Conservation (phyloP, 92 coral and sea anemone genomes). For the Epizoanthus illoricatus region DNA sequence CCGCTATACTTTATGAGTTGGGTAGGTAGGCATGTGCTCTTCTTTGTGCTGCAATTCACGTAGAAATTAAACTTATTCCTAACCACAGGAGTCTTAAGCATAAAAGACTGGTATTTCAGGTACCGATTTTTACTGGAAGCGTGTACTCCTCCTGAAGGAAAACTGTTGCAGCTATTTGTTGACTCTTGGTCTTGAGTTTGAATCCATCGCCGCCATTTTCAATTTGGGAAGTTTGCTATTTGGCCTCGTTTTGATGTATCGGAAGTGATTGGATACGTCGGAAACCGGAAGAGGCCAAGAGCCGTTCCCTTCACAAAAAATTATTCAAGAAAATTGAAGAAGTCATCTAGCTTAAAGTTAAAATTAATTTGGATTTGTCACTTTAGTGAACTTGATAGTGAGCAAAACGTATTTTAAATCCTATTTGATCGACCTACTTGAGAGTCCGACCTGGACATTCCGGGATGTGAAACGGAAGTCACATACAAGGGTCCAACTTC, state of each 20-base stretch:
- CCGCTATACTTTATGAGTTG: not conserved
- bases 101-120: not conserved
- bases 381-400: too few relatives aligned
- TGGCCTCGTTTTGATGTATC: slow-evolving; percentile 34
- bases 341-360: too few relatives aligned
- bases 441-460: too few relatives aligned
- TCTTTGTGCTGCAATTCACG: not conserved
- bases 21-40: not conserved
- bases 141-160: not conserved
- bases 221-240: not conserved
- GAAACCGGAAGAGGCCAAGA: slow-evolving; percentile 10
- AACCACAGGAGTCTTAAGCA: not conserved
- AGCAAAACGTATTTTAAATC: too few relatives aligned
- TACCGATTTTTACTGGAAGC: not conserved
- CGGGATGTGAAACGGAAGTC: too few relatives aligned
- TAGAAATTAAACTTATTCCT: not conserved
- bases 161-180: slow-evolving; percentile 21
- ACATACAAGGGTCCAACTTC: too few relatives aligned
- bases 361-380: too few relatives aligned
- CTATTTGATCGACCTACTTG: too few relatives aligned
- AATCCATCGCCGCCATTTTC: slow-evolving; percentile 40
- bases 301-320: too few relatives aligned
- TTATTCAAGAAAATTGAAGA: too few relatives aligned
- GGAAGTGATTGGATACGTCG: not conserved
- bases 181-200: not conserved